A percentile compares a stretch with the other conserved stretches of the same genome.
Evolutionary conservation across 2,888 invertebrate genomes (phyloP).

Genomic region (Crematogaster levior): DNA sequence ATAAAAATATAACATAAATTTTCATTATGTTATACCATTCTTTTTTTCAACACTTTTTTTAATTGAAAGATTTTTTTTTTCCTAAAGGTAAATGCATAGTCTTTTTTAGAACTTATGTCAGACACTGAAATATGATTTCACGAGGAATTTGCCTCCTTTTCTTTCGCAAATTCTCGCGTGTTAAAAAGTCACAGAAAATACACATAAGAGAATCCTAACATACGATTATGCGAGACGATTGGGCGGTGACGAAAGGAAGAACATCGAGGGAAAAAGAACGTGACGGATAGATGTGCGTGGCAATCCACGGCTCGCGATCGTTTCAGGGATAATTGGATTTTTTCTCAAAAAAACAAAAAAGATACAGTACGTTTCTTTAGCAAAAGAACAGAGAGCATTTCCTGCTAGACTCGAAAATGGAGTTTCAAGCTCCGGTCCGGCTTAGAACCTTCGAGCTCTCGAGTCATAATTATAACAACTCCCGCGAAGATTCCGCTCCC

Average conservation of each 20-base stretch:
- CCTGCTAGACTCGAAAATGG: constrained; percentile 58
- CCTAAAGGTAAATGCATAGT: background rate
- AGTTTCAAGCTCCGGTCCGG: constrained; percentile 56
- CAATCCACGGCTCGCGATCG: constrained; percentile 59
- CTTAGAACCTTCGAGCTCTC: constrained; percentile 47
- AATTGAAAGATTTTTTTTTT: no score
- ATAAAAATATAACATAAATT: background rate
- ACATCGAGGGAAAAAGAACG: constrained; percentile 30
- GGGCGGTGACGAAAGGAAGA: constrained; percentile 47
- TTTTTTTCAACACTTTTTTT: background rate
- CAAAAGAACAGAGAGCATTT: constrained; percentile 57
- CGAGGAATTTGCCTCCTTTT: background rate
- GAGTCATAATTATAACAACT: constrained; percentile 71
- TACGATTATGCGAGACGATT: constrained; percentile 57
- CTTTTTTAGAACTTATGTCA: background rate
- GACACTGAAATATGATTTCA: background rate
- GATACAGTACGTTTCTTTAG: constrained; percentile 47
- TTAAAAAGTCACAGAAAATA: background rate
- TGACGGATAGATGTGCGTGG: constrained; percentile 60
- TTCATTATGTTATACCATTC: background rate
- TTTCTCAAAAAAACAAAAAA: constrained; percentile 36
- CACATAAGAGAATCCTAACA: constrained; percentile 39
- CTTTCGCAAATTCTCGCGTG: background rate
- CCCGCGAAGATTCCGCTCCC: constrained; percentile 61
- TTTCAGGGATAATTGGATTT: constrained; percentile 68